Base-by-base conservation (phyloP, 2,888 invertebrate genomes). In the Hypselothyrea guttata region DNA sequence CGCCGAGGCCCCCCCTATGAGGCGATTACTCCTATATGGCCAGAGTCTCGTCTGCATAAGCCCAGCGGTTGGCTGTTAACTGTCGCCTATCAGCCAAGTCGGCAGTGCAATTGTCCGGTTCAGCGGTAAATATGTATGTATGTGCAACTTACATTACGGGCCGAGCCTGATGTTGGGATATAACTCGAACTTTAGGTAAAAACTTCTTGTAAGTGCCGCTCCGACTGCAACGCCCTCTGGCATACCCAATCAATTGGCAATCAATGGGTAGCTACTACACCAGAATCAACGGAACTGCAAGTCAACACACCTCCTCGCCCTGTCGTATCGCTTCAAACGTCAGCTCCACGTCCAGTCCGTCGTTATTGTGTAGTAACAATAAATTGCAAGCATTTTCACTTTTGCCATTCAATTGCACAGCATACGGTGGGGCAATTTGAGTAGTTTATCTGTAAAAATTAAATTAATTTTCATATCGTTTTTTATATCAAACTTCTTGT, bases 311-410 rank as follows among this genome's bases (percentile, higher is more conserved):
- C 4, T 12, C 42, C 33, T 4, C 11, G 1, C 18, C 35, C 4
- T 11, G 2, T 15, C 16, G 11, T 38, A n/a, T 8, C 38, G 15
- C 34, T 42, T 37, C 41, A 28, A 11, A 22, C 7, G 12, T 16
- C 53, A 28, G 38, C 45, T 55, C 51, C 45, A 34, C 22, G 22
- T 22, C 22, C 22, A 22, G 22, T 22, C 22, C 54, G 42, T 22
- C 47, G 33, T 34, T 55, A 40, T 52, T 52, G 59, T 62, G 57
- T 42, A 57, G 68, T 64, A 68, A 73, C 81, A 64, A 81, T 81
- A 78, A 77, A 77, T 71, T 69, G 77, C 77, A 77, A 68, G 49
- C 77, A 62, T 63, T 76, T 71, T 49, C 66, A 71, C 69, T 64
- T 48, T 59, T 30, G 46, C 55, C 67, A 12, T 53, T 56, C 41